Conservation (phyloP, 2,113 vertebrate genomes). For the Hemibates koningsi region DNA sequence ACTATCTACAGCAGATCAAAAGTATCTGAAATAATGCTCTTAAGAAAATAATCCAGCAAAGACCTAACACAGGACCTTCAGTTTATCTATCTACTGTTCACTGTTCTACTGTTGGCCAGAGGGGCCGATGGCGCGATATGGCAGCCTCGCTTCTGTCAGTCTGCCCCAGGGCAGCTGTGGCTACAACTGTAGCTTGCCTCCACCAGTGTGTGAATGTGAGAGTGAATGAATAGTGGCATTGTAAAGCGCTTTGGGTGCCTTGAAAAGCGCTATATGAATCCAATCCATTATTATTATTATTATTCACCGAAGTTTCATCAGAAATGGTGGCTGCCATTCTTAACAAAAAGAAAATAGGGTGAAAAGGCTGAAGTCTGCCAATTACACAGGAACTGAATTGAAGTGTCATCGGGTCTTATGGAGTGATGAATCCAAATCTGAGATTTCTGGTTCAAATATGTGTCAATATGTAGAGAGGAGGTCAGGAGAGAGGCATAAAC, state of each 20-base stretch:
- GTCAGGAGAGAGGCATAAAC: neutral
- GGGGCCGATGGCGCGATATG: no score
- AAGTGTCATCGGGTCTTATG: neutral
- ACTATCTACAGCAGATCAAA: neutral
- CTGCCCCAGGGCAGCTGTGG: no score
- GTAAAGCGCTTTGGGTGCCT: no score
- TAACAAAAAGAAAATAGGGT: neutral
- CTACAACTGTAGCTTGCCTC: no score
- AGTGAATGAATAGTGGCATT: no score
- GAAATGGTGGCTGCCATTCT: neutral
- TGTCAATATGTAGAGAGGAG: neutral
- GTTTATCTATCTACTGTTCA: neutral
- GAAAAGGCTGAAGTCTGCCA: neutral
- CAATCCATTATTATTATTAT: no score
- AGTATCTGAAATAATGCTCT: neutral
- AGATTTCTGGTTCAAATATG: neutral
- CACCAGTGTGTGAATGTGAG: no score
- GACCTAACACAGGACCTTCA: neutral
- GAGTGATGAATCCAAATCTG: neutral
- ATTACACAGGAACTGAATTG: neutral
- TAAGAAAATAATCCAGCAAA: neutral
- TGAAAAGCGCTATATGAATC: no score
- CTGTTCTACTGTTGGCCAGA: no score
- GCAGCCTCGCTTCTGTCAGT: no score
- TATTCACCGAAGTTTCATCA: neutral